Conservation (phyloP, 1,140 invertebrate species). For the Drosophila novamexicana region DNA sequence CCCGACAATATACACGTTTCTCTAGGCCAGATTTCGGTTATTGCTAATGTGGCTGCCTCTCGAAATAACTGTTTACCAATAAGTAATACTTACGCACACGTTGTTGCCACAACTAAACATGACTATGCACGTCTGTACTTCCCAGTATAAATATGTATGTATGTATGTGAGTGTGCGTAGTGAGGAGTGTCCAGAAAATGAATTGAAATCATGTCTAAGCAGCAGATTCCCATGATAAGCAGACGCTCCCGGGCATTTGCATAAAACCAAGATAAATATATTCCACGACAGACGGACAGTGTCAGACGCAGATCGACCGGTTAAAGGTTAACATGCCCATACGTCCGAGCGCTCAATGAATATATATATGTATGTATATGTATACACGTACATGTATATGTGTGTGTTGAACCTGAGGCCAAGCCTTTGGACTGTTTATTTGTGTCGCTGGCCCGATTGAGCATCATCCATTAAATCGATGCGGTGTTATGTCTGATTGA, state of each 20-base stretch:
- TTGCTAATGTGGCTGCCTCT: background rate
- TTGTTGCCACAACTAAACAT: background rate
- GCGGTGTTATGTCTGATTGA: conserved; percentile 56
- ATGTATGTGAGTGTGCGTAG: conserved; percentile 15
- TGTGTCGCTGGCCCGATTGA: conserved; percentile 29
- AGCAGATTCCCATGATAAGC: conserved; percentile 55
- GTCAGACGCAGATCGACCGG: conserved; percentile 59
- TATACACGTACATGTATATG: no score
- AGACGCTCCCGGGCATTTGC: conserved; percentile 49
- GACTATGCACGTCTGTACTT: background rate
- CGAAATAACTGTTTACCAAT: conserved; percentile 3
- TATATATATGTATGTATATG: background rate
- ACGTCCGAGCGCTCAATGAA: background rate
- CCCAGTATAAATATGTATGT: background rate
- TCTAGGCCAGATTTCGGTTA: background rate
- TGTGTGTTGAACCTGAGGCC: conserved; percentile 16
- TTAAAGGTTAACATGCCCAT: conserved; percentile 62
- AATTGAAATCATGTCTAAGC: conserved; percentile 59
- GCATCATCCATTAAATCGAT: conserved; percentile 48
- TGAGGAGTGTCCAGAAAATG: conserved; percentile 22
- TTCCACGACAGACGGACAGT: conserved; percentile 34
- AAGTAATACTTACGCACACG: conserved; percentile 2
- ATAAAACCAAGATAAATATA: conserved; percentile 66
- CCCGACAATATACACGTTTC: background rate
- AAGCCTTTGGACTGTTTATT: conserved; percentile 39